phyloP scores from a whole-genome alignment of 2,113 vertebrate species.

The Cacatua alba region DNA sequence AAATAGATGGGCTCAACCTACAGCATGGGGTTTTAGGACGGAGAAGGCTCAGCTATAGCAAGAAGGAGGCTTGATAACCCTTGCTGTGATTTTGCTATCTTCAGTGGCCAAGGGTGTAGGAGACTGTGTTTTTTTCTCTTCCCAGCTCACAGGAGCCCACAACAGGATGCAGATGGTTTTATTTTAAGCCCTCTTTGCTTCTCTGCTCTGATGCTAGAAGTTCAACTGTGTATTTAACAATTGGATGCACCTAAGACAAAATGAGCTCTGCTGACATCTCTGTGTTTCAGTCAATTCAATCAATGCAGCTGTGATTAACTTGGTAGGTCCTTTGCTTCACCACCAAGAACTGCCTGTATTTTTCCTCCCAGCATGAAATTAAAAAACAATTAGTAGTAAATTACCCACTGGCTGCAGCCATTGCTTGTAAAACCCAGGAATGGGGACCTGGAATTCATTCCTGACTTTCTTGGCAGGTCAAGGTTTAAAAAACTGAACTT shows the following conservation, averaged over 20 bases:
- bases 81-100: no score
- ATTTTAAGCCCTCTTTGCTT: not conserved
- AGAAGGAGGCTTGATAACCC: not conserved
- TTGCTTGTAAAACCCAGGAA: not conserved
- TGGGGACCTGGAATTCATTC: not conserved
- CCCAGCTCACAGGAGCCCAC: accelerated
- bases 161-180: not conserved
- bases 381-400: not conserved
- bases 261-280: not conserved
- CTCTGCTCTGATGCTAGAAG: not conserved
- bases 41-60: not conserved
- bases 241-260: not conserved
- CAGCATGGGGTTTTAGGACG: not conserved
- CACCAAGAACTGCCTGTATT: not conserved
- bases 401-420: not conserved
- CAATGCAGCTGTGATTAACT: not conserved
- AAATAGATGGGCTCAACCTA: not conserved
- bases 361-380: not conserved
- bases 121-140: not conserved
- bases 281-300: not conserved
- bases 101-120: not conserved
- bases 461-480: not conserved
- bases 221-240: not conserved
- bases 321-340: not conserved
- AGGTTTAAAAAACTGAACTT: not conserved